These are phyloP conservation scores for Heliopora coerulea DNA, from an alignment of 92 coral and sea anemone species.

Conservation along the genomic window DNA sequence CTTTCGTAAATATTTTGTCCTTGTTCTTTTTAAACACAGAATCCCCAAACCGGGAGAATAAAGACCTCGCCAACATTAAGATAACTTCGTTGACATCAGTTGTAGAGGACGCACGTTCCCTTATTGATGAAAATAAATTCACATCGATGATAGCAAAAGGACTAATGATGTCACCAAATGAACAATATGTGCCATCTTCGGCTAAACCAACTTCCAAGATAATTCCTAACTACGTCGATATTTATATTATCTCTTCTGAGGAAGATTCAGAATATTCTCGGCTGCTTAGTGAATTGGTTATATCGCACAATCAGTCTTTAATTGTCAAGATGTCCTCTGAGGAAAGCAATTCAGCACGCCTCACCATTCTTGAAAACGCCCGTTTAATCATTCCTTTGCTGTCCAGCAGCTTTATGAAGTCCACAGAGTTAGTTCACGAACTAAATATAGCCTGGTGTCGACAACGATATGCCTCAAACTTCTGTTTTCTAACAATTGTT, in stretches of 20 bases:
- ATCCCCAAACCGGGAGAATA: no score
- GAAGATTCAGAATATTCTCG: slow-evolving; percentile 24
- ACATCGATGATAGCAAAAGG: not conserved
- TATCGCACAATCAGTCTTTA: slow-evolving; percentile 26
- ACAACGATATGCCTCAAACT: slow-evolving; percentile 64
- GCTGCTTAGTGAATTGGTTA: slow-evolving; percentile 6
- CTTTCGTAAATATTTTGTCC: not conserved
- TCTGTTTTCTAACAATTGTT: slow-evolving; percentile 62
- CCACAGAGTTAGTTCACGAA: slow-evolving; percentile 77
- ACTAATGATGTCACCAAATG: slow-evolving; percentile 19
- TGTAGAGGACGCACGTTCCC: not conserved
- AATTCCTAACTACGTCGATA: slow-evolving; percentile 24
- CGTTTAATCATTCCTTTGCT: slow-evolving; percentile 65
- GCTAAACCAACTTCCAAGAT: not conserved
- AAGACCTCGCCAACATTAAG: not conserved
- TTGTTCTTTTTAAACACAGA: not conserved
- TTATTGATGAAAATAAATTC: not conserved
- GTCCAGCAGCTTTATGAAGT: slow-evolving; percentile 66
- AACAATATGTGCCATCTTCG: not conserved
- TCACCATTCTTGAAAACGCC: slow-evolving; percentile 67
- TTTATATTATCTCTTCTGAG: slow-evolving; percentile 7
- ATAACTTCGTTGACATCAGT: not conserved
- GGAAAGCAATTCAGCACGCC: slow-evolving; percentile 47
- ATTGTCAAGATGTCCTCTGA: slow-evolving; percentile 19
- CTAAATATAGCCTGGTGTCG: slow-evolving; percentile 82